Percentiles rank a stretch among this genome's conserved stretches.
Conservation (phyloP, 1,140 invertebrate genomes). For the Tetramorium simillimum region DNA sequence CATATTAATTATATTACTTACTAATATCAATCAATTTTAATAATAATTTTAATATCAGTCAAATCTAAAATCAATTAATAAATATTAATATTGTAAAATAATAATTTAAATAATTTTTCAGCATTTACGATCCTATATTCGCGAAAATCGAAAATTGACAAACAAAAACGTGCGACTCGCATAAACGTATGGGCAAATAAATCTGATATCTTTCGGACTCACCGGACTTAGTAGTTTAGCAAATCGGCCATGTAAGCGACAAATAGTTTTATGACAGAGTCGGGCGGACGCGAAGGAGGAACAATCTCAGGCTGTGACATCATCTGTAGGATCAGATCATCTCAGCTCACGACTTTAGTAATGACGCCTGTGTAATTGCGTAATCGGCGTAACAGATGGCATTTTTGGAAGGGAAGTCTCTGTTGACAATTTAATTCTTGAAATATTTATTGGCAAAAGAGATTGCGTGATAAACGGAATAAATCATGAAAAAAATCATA, state of each 20-base stretch:
- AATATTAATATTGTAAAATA: not conserved
- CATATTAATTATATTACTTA: not conserved
- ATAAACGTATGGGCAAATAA: not conserved
- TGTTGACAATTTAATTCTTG: not conserved
- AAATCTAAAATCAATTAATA: not conserved
- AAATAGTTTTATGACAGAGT: slow-evolving; percentile 51
- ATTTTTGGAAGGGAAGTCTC: not conserved
- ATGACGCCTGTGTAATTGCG: slow-evolving; percentile 52
- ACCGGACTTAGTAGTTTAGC: slow-evolving; percentile 33
- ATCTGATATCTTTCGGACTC: not conserved
- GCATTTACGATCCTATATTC: not conserved
- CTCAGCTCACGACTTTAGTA: slow-evolving; percentile 56
- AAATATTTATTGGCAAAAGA: not conserved
- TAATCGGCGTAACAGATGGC: slow-evolving; percentile 44
- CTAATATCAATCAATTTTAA: not conserved
- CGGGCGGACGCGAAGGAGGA: slow-evolving; percentile 17
- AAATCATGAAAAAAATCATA: not conserved
- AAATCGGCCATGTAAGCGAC: slow-evolving; percentile 24
- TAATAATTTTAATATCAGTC: not conserved
- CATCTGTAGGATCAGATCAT: slow-evolving; percentile 64
- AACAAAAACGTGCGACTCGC: not conserved
- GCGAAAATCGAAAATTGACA: not conserved
- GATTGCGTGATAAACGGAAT: not conserved
- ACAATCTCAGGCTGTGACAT: slow-evolving; percentile 70
- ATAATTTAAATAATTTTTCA: not conserved